phyloP scores from a whole-genome alignment of 1,140 invertebrate genomes.

The Sitobion miscanthi region DNA sequence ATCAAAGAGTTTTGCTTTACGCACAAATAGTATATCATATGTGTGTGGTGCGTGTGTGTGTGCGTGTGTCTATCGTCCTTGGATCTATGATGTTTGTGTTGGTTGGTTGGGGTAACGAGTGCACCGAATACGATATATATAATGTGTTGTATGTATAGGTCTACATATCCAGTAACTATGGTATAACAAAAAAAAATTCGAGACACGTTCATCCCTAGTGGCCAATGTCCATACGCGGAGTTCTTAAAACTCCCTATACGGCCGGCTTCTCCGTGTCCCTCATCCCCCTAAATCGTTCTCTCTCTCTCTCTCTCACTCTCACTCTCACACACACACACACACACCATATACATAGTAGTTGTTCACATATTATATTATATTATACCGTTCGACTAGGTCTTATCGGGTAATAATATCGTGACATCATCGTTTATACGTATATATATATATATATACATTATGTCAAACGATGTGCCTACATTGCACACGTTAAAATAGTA shows the following conservation, averaged over 20 bases:
- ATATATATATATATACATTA: not conserved
- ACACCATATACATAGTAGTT: not conserved
- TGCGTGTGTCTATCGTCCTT: not conserved
- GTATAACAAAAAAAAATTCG: conserved; percentile 19
- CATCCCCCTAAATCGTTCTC: not conserved
- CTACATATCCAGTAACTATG: not conserved
- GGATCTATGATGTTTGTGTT: conserved; percentile 46
- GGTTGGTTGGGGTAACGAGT: conserved; percentile 8
- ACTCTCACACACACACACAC: no score
- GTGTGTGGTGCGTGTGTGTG: not conserved
- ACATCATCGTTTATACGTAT: not conserved
- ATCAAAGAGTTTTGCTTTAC: conserved; percentile 27
- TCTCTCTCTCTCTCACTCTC: not conserved
- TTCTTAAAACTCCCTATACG: conserved; percentile 27
- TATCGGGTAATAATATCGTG: not conserved
- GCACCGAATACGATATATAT: conserved; percentile 18
- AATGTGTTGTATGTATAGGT: not conserved
- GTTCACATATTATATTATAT: not conserved
- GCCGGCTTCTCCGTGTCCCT: no score
- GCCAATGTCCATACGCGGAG: conserved; percentile 36
- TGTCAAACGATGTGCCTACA: not conserved
- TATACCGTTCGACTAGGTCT: not conserved
- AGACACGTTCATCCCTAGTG: conserved; percentile 50
- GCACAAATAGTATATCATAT: not conserved
- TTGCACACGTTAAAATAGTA: not conserved